Percentiles rank a stretch among this genome's conserved stretches.
These are phyloP conservation scores for Lycocerus yunnanus DNA, from an alignment of 2,888 invertebrate species.

Conservation along the genomic window DNA sequence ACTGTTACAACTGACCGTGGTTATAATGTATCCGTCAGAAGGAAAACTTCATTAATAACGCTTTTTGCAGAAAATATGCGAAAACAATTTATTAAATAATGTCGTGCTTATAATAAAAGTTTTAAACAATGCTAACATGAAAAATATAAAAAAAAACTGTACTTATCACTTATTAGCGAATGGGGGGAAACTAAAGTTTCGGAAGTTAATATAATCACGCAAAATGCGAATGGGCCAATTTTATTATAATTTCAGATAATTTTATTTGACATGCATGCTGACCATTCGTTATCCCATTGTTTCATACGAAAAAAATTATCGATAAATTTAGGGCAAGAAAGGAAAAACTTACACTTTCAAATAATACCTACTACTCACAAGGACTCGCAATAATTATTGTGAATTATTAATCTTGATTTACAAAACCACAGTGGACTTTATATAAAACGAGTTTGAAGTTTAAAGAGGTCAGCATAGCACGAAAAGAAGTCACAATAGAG, in stretches of 20 bases:
- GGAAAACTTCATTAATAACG: constrained; percentile 35
- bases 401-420: too few species aligned
- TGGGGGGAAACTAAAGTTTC: not conserved
- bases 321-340: not conserved
- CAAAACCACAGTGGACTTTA: too few species aligned
- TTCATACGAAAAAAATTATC: not conserved
- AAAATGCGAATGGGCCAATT: not conserved
- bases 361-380: too few species aligned
- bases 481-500: not conserved
- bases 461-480: not conserved
- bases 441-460: too few species aligned
- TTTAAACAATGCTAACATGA: constrained; percentile 9
- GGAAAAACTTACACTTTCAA: not conserved
- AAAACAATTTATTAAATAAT: constrained; percentile 35
- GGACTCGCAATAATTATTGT: too few species aligned
- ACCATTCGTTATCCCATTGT: not conserved
- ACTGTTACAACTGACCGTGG: constrained; percentile 33
- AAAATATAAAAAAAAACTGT: not conserved
- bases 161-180: not conserved
- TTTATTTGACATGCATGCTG: not conserved
- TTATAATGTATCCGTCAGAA: constrained; percentile 20
- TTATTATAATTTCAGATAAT: not conserved
- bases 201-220: not conserved
- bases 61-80: constrained; percentile 29
- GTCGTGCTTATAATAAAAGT: constrained; percentile 28